These are phyloP conservation scores for Eurypyga helias DNA, from an alignment of 2,113 vertebrate genomes.

Conservation along the genomic window DNA sequence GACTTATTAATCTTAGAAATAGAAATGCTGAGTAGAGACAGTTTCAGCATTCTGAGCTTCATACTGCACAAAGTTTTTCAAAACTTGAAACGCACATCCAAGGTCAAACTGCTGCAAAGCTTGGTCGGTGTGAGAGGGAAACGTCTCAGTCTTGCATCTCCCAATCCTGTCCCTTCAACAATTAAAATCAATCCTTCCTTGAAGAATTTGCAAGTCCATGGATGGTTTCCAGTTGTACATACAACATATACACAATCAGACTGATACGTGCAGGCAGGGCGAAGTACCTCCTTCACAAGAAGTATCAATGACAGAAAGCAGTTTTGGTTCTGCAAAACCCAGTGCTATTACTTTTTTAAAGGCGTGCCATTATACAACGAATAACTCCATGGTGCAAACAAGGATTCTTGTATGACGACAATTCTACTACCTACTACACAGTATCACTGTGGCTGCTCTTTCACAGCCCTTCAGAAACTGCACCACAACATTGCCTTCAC, in stretches of 20 bases:
- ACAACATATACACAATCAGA: fast-evolving
- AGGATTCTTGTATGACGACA: neutral
- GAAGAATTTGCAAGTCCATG: neutral
- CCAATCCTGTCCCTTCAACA: neutral
- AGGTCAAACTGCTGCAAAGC: neutral
- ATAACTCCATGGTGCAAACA: neutral
- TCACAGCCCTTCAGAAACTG: fast-evolving
- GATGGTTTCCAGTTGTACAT: neutral
- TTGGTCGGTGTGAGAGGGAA: neutral
- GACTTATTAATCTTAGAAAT: neutral
- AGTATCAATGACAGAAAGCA: neutral
- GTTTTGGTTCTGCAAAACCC: neutral
- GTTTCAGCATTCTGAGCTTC: neutral
- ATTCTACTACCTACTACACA: fast-evolving
- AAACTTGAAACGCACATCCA: neutral
- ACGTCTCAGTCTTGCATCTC: neutral
- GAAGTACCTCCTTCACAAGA: neutral
- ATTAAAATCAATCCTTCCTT: neutral
- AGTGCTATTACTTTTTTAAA: neutral
- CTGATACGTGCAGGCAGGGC: neutral
- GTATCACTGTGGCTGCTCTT: neutral
- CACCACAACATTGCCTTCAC: fast-evolving
- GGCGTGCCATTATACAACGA: neutral
- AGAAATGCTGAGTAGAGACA: neutral
- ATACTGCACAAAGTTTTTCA: neutral